A percentile compares a stretch with the other conserved stretches of the same genome.
Evolutionary conservation across 1,140 invertebrate genomes (phyloP).

Genomic region (Eriocheir sinensis): DNA sequence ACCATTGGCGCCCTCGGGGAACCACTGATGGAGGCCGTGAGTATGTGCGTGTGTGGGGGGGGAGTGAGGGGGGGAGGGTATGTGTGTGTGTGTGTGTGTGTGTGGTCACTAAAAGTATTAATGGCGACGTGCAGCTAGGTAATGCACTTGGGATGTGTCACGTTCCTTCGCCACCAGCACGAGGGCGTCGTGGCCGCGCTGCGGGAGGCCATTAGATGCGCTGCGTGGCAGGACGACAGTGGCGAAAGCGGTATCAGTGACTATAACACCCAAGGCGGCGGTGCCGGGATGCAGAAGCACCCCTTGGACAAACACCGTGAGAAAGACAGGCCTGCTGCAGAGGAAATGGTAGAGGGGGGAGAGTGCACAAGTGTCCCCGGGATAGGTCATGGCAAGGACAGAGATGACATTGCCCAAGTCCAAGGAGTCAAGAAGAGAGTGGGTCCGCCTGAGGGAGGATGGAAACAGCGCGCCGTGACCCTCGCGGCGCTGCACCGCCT

Average conservation of each 20-base stretch:
- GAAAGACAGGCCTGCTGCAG: too few relatives aligned
- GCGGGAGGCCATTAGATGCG: background rate
- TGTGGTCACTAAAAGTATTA: too few relatives aligned
- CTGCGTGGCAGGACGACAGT: too few relatives aligned
- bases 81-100: too few relatives aligned
- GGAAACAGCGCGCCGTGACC: too few relatives aligned
- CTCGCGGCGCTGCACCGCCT: background rate
- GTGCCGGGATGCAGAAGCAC: too few relatives aligned
- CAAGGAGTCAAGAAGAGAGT: background rate
- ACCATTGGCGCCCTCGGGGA: background rate
- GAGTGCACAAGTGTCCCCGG: background rate
- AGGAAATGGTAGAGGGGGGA: background rate
- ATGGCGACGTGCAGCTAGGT: too few relatives aligned
- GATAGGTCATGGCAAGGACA: background rate
- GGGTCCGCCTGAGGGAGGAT: background rate
- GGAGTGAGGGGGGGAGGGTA: background rate
- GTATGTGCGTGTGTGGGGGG: too few relatives aligned
- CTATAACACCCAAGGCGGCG: too few relatives aligned
- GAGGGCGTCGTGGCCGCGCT: background rate
- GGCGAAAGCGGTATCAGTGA: too few relatives aligned
- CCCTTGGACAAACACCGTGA: too few relatives aligned
- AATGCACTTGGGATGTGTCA: too few relatives aligned
- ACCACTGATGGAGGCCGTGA: background rate
- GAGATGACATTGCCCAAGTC: background rate
- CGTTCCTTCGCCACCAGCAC: background rate